phyloP scores from a whole-genome alignment of 1,140 invertebrate genomes.

The Agrilus planipennis region DNA sequence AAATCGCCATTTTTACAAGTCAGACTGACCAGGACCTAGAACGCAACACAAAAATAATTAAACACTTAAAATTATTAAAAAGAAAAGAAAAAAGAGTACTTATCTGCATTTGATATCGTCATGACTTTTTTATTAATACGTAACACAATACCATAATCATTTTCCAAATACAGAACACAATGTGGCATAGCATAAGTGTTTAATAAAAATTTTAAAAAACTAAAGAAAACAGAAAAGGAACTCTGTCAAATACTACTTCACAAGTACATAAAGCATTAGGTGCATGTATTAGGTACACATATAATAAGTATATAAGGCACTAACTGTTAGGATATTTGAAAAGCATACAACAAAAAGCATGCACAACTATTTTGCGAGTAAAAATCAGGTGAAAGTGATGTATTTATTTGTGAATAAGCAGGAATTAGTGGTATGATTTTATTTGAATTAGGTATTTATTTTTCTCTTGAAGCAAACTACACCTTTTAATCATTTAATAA shows the following conservation, averaged over 20 bases:
- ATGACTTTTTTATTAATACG: neutral
- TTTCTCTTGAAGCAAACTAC: slow-evolving; percentile 29
- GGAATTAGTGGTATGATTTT: neutral
- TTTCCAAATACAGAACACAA: neutral
- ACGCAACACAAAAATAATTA: slow-evolving; percentile 14
- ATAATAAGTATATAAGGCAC: slow-evolving; percentile 1
- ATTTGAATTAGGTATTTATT: slow-evolving; percentile 4
- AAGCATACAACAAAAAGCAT: slow-evolving; percentile 9
- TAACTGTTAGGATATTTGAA: slow-evolving; percentile 4
- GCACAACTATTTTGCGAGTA: slow-evolving; percentile 8
- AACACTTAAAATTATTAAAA: neutral
- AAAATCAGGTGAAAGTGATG: slow-evolving; percentile 3
- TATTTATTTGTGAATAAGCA: slow-evolving; percentile 1
- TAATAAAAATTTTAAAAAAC: neutral
- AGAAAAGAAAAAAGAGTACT: slow-evolving; percentile 5
- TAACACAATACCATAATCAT: slow-evolving; percentile 8
- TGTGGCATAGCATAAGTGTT: slow-evolving; percentile 3
- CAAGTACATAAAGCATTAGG: slow-evolving; percentile 2
- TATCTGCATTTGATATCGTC: slow-evolving; percentile 11
- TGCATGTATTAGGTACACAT: too few relatives aligned
- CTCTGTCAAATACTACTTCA: neutral
- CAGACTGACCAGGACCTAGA: slow-evolving; percentile 32
- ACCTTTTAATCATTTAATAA: slow-evolving; percentile 24
- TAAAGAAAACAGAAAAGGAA: neutral
- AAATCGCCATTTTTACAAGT: too few relatives aligned